Evolutionary conservation across 2,888 invertebrate genomes (phyloP).

Genomic region (Drosophila phalerata): DNA sequence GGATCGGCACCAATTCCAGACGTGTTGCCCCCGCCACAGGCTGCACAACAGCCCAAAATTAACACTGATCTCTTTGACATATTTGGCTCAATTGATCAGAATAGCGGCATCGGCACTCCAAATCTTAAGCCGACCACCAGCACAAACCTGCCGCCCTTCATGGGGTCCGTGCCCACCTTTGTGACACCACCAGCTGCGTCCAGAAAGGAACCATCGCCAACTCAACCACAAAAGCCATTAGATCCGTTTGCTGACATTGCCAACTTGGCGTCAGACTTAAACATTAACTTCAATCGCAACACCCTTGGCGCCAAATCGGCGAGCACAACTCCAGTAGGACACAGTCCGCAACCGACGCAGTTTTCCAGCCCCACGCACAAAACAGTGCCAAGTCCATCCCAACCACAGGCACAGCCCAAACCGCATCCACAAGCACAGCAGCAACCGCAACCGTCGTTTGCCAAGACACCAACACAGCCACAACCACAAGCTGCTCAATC

Average conservation of each 20-base stretch:
- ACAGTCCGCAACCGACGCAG: conserved; percentile 84
- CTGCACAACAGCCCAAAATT: conserved; percentile 62
- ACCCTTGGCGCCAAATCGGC: conserved; percentile 81
- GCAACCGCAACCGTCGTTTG: conserved; percentile 33
- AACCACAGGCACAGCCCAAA: conserved; percentile 66
- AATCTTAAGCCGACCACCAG: conserved; percentile 58
- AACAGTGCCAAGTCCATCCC: conserved; percentile 72
- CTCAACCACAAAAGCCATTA: conserved; percentile 83
- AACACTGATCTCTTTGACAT: conserved; percentile 88
- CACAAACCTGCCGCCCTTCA: conserved; percentile 54
- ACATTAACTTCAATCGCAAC: conserved; percentile 84
- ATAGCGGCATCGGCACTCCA: conserved; percentile 43
- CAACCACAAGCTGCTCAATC: conserved; percentile 44
- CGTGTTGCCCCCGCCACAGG: conserved; percentile 67
- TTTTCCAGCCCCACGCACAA: conserved; percentile 85
- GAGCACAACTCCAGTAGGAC: conserved; percentile 80
- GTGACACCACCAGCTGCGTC: conserved; percentile 63
- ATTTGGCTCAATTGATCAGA: conserved; percentile 86
- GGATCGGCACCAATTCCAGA: conserved; percentile 83
- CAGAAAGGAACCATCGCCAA: conserved; percentile 86
- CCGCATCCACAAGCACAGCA: conserved; percentile 12
- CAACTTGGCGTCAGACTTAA: conserved; percentile 84
- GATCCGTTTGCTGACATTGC: conserved; percentile 93
- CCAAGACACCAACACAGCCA: conserved; percentile 43
- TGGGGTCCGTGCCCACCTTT: conserved; percentile 62